These are phyloP conservation scores for Chlorocebus sabaeus DNA, from an alignment of 2,113 vertebrate genomes.

Conservation along the genomic window DNA sequence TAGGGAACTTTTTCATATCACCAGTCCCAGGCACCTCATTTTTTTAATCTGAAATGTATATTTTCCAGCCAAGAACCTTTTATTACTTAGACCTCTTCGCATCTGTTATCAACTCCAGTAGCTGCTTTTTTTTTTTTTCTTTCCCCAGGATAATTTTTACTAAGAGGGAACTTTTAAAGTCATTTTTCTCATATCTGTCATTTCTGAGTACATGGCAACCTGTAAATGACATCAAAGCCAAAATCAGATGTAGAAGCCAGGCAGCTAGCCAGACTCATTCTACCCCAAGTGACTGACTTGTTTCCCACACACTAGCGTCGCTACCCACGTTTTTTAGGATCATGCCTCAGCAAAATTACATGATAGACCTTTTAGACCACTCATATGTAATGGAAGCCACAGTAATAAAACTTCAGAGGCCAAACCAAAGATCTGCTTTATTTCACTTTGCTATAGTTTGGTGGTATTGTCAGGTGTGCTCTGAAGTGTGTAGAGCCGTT, in stretches of 20 bases:
- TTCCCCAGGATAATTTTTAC: neutral
- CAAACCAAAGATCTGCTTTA: neutral
- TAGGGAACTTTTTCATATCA: neutral
- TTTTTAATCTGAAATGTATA: neutral
- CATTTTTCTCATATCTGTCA: conserved; percentile 1
- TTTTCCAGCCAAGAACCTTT: conserved; percentile 24
- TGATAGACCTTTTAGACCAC: neutral
- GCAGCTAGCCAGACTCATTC: neutral
- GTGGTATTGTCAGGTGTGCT: neutral
- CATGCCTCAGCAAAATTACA: neutral
- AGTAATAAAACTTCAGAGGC: neutral
- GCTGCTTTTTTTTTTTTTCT: neutral
- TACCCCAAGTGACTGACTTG: neutral
- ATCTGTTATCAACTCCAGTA: conserved; percentile 1
- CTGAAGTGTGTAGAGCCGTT: neutral
- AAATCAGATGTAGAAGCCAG: neutral
- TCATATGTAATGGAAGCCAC: neutral
- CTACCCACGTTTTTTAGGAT: neutral
- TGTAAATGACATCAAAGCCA: conserved; percentile 6
- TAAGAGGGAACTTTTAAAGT: neutral
- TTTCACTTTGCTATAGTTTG: neutral
- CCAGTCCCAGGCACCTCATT: neutral
- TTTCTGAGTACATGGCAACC: neutral
- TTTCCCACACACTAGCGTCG: neutral
- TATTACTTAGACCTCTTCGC: neutral